These are phyloP conservation scores for Pollachius pollachius DNA, from an alignment of 2,113 vertebrate genomes.

Conservation along the genomic window DNA sequence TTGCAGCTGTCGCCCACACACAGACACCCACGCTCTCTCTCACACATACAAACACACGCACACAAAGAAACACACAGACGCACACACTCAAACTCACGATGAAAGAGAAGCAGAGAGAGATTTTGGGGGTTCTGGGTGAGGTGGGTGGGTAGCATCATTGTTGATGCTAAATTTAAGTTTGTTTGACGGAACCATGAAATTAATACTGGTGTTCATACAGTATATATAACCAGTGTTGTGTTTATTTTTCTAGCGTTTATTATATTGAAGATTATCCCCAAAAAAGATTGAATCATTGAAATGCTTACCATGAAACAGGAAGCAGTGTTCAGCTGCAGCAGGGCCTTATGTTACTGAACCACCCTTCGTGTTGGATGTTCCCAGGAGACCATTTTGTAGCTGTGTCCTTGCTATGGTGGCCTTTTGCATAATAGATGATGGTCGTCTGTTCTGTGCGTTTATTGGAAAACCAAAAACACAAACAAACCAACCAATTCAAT, in stretches of 20 bases:
- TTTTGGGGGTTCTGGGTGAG: too few species aligned
- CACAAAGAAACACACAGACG: too few species aligned
- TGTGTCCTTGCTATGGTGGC: neutral
- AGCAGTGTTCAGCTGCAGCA: conserved; percentile 10
- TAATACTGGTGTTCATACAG: too few species aligned
- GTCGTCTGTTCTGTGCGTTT: neutral
- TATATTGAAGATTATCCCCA: neutral
- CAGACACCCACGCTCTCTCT: conserved; percentile 43
- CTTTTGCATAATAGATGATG: conserved; percentile 1
- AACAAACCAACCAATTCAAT: neutral
- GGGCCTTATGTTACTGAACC: neutral
- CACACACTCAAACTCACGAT: neutral
- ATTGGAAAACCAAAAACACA: neutral
- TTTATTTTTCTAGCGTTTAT: neutral
- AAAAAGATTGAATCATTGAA: neutral
- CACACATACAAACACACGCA: conserved; percentile 29
- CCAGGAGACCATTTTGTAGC: conserved; percentile 1
- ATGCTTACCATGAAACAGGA: neutral
- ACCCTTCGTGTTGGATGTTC: neutral
- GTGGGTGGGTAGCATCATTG: too few species aligned
- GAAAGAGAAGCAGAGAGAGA: neutral
- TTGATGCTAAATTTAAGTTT: too few species aligned
- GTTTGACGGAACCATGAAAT: too few species aligned
- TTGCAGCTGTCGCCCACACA: conserved; percentile 42
- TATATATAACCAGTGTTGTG: too few species aligned